Evolutionary conservation across 2,888 invertebrate species (phyloP), one percentile per base, ranked within the genome.

Genomic region (Apamea sordens): DNA sequence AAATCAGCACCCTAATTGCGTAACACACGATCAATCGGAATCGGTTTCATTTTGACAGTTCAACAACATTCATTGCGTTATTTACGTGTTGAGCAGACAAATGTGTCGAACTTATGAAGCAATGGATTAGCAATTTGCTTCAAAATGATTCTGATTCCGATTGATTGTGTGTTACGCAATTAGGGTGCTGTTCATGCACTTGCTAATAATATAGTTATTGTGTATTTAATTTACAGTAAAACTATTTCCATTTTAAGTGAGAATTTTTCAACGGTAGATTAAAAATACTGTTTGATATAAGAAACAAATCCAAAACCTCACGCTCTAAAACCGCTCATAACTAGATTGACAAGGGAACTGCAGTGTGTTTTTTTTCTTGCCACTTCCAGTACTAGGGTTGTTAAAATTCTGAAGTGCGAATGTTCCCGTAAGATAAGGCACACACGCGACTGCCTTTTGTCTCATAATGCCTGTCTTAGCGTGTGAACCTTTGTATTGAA

Each of bases 361-460:
- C 13, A 1, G 15, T 56, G 24, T 1, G 6, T 11, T 44, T n/a
- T 1, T 75, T 74, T 84, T 15, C 32, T 24, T 41, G 88, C 76
- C 90, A 77, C 85, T 89, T 90, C 91, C 79, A 90, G 73, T 63
- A 4, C 79, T 83, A 90, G 76, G 86, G 82, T 85, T 79, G 80
- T 84, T 85, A 80, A 81, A 84, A 84, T 85, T 86, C 83, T 86
- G 83, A 88, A 92, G 80, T 92, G 91, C 91, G 95, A 95, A 95
- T 96, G 96, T 94, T 93, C 92, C 86, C 86, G 84, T 81, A 88
- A 93, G 96, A 96, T 96, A 96, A 96, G 95, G 92, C 86, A 87
- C 91, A 87, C 92, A 92, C 92, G 92, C 92, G 92, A 93, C 91
- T 90, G 95, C 94, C 95, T 95, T 96, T 95, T 95, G 95, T 95